phyloP scores from a whole-genome alignment of 2,113 vertebrate species.

The Merops nubicus region DNA sequence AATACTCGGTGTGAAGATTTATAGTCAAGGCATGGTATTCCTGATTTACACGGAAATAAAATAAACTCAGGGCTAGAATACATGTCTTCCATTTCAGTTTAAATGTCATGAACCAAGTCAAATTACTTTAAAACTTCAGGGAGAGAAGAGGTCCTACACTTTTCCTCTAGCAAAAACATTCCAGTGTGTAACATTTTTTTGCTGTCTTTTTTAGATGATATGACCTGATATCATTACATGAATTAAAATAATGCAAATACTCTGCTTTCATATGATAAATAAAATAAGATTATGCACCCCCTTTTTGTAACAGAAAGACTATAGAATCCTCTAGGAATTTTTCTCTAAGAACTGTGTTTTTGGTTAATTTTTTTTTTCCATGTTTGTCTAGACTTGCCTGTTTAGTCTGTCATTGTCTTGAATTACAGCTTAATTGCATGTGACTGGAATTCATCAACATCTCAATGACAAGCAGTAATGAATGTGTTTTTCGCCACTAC shows the following conservation, averaged over 20 bases:
- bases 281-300: neutral
- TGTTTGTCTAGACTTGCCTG: constrained; percentile 53
- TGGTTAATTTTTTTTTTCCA: neutral
- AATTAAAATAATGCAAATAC: constrained; percentile 29
- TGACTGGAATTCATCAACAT: constrained; percentile 46
- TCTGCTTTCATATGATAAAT: neutral
- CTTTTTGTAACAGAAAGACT: constrained; percentile 31
- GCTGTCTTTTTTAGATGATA: neutral
- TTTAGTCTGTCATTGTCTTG: constrained; percentile 59
- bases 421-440: constrained; percentile 62
- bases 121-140: neutral
- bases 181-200: neutral
- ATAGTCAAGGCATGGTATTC: neutral
- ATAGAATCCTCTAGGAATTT: neutral
- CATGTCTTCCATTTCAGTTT: neutral
- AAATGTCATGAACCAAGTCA: neutral
- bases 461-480: constrained; percentile 36
- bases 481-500: constrained; percentile 45
- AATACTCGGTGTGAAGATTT: neutral
- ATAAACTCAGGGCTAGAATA: neutral
- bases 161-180: neutral
- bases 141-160: neutral
- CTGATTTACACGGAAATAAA: neutral
- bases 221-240: neutral
- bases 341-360: constrained; percentile 28